Percentiles rank a stretch among this genome's conserved stretches.
phyloP scores from a whole-genome alignment of 2,797 vertebrate genomes.

The Dromococcyx pavoninus region DNA sequence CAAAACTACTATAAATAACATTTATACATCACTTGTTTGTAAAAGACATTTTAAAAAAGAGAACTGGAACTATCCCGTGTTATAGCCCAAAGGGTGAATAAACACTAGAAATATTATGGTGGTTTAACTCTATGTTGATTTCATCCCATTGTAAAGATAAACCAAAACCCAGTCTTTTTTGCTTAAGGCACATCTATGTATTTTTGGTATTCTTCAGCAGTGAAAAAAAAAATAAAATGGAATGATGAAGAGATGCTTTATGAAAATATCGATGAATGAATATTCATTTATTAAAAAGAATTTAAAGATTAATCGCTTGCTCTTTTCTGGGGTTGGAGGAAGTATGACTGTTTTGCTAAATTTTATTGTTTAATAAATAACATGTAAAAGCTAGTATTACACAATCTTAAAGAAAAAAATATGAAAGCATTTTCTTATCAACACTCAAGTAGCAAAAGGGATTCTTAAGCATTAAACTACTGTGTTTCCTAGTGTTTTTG shows the following conservation, averaged over 20 bases:
- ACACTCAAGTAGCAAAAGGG: not conserved
- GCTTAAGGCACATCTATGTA: constrained; percentile 77
- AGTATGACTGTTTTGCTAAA: not conserved
- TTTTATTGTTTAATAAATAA: not conserved
- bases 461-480: not conserved
- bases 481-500: not conserved
- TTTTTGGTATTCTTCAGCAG: constrained; percentile 75
- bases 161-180: constrained; percentile 65
- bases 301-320: constrained; percentile 38
- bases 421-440: not conserved
- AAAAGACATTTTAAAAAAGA: constrained; percentile 34
- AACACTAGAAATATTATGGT: constrained; percentile 19
- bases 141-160: constrained; percentile 75
- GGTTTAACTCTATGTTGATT: constrained; percentile 54
- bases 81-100: constrained; percentile 31
- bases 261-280: constrained; percentile 77
- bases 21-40: constrained; percentile 34
- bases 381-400: not conserved
- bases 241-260: constrained; percentile 73
- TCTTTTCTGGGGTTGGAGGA: not conserved
- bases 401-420: not conserved
- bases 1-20: not conserved
- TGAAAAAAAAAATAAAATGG: constrained; percentile 67
- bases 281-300: constrained; percentile 79
- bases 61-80: constrained; percentile 47